A percentile compares a stretch with the other conserved stretches of the same genome.
phyloP scores from a whole-genome alignment of 2,888 invertebrate species.

The Cephus rjabovi region DNA sequence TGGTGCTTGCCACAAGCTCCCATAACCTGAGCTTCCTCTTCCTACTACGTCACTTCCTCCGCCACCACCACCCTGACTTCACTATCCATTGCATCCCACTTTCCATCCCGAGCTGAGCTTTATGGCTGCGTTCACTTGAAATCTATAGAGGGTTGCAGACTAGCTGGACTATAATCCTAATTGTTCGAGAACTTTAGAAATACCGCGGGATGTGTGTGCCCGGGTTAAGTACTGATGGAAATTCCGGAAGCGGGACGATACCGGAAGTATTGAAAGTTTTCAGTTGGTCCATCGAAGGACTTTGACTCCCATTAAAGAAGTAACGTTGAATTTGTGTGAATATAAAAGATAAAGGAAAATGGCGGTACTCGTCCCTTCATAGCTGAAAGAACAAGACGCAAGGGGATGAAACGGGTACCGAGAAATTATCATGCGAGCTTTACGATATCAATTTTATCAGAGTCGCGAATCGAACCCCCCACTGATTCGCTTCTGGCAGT shows the following conservation, averaged over 20 bases:
- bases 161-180: constrained; percentile 45
- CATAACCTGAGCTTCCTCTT: constrained; percentile 37
- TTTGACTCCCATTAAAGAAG: background rate
- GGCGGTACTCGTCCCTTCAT: background rate
- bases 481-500: background rate
- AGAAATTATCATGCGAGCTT: background rate
- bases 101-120: constrained; percentile 29
- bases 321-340: background rate
- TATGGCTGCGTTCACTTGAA: constrained; percentile 38
- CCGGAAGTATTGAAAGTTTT: background rate
- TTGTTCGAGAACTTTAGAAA: constrained; percentile 53
- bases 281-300: background rate
- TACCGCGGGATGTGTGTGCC: constrained; percentile 40
- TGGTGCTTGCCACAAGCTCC: constrained; percentile 44
- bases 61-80: background rate
- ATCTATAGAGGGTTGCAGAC: constrained; percentile 41
- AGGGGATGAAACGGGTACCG: background rate
- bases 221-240: constrained; percentile 36
- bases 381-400: background rate
- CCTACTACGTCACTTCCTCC: constrained; percentile 22
- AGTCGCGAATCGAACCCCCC: background rate
- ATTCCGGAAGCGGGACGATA: background rate
- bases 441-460: background rate
- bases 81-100: constrained; percentile 10
- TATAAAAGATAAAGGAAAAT: background rate